A percentile compares a stretch with the other conserved stretches of the same genome.
Conservation (phyloP, 2,797 vertebrate species). For the Scolopax bukidnonensis region DNA sequence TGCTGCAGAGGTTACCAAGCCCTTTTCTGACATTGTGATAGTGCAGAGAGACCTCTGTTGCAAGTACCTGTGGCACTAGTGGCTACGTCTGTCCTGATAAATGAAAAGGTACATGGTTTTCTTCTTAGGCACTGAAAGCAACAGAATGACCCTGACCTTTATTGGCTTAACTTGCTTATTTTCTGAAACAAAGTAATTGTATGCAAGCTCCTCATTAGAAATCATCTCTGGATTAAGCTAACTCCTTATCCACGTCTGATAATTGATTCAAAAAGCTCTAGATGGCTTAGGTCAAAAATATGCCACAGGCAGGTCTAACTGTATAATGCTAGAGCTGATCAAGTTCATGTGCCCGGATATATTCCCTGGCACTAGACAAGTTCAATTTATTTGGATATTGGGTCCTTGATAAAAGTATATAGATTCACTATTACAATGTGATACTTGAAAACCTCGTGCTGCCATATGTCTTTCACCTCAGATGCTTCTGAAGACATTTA, state of each 20-base stretch:
- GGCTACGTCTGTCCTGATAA: background rate
- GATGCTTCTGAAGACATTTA: background rate
- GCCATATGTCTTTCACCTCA: background rate
- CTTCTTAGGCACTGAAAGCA: background rate
- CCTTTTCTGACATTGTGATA: background rate
- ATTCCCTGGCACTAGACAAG: background rate
- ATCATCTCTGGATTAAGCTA: slow-evolving; percentile 6
- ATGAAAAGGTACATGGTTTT: background rate
- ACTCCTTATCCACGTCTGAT: slow-evolving; percentile 1
- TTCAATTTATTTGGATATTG: background rate
- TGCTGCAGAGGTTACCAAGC: background rate
- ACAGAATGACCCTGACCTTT: background rate
- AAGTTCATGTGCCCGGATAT: background rate
- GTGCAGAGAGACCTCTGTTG: background rate
- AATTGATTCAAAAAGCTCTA: slow-evolving; percentile 21
- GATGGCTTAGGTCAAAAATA: slow-evolving; percentile 1
- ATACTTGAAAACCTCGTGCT: background rate
- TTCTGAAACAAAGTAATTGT: slow-evolving; percentile 34
- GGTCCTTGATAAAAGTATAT: background rate
- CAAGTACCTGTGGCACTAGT: background rate
- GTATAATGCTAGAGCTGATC: background rate
- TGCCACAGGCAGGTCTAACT: background rate
- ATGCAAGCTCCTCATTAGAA: slow-evolving; percentile 34
- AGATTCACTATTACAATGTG: background rate
- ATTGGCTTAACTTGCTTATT: slow-evolving; percentile 19